Percentiles rank a stretch among this genome's conserved stretches.
phyloP scores from a whole-genome alignment of 2,888 invertebrate species.

The Caenorhabditis wallacei region DNA sequence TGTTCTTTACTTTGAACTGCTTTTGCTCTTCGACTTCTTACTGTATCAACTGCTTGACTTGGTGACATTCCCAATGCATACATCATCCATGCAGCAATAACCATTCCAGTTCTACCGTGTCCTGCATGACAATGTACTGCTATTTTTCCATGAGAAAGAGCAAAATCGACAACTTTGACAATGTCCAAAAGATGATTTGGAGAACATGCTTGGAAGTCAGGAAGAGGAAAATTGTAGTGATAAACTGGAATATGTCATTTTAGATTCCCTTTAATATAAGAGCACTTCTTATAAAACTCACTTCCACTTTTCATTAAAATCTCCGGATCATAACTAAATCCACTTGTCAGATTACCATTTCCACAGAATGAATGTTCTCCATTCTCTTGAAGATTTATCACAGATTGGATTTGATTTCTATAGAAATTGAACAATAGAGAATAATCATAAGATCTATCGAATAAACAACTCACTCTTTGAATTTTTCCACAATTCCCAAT shows the following conservation, averaged over 20 bases:
- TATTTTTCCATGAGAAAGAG: conserved; percentile 86
- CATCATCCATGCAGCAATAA: conserved; percentile 92
- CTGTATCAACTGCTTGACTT: conserved; percentile 88
- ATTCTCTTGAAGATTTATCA: conserved; percentile 91
- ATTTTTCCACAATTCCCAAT: conserved; percentile 90
- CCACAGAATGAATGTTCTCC: conserved; percentile 94
- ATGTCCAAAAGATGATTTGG: conserved; percentile 90
- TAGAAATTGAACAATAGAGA: conserved; percentile 45
- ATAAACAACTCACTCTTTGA: conserved; percentile 86
- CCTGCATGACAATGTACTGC: conserved; percentile 91
- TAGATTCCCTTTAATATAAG: background rate
- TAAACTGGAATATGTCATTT: conserved; percentile 87
- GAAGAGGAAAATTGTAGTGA: conserved; percentile 93
- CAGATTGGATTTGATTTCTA: conserved; percentile 90
- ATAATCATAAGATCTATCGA: background rate
- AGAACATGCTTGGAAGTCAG: conserved; percentile 91
- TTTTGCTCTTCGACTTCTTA: conserved; percentile 65
- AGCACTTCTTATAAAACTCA: conserved; percentile 85
- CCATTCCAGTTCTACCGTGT: conserved; percentile 89
- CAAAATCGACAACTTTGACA: conserved; percentile 93
- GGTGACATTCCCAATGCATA: conserved; percentile 89
- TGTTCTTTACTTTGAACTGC: conserved; percentile 70
- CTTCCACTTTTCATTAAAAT: conserved; percentile 91
- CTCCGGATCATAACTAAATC: conserved; percentile 92
- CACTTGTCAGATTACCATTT: conserved; percentile 87